phyloP scores from a whole-genome alignment of 53 echinoderm and acorn worm genomes.

The Pentamera pediparva region DNA sequence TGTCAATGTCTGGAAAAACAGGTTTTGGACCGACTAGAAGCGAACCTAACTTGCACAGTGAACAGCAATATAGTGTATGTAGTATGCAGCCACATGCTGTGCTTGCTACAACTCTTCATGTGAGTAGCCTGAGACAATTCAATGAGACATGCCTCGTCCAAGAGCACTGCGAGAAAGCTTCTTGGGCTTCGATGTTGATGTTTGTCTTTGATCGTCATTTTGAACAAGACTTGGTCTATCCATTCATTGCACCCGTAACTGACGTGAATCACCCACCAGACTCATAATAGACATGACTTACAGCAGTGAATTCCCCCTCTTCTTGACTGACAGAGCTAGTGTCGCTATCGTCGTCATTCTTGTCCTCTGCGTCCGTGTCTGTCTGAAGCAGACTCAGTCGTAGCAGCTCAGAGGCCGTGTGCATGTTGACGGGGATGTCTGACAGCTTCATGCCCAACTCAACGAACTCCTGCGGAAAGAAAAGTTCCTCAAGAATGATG shows the following conservation, averaged over 20 bases:
- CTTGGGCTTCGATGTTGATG: too few relatives aligned
- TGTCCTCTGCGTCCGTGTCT: slow-evolving; percentile 44
- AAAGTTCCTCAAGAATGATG: not conserved
- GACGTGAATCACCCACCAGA: not conserved
- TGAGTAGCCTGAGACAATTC: too few relatives aligned
- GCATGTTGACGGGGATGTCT: slow-evolving; percentile 95
- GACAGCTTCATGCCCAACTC: slow-evolving; percentile 69
- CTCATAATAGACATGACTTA: too few relatives aligned
- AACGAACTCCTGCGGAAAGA: slow-evolving; percentile 54
- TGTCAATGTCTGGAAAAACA: too few relatives aligned
- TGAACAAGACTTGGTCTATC: not conserved
- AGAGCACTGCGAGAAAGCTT: too few relatives aligned
- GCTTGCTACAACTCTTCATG: too few relatives aligned
- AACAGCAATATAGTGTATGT: too few relatives aligned
- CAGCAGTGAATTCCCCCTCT: slow-evolving; percentile 68
- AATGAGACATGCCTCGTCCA: too few relatives aligned
- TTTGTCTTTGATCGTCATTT: too few relatives aligned
- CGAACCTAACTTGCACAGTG: too few relatives aligned
- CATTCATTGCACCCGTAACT: not conserved
- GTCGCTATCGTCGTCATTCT: slow-evolving; percentile 51
- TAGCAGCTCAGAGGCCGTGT: slow-evolving; percentile 77
- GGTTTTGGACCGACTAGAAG: too few relatives aligned
- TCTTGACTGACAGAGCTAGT: slow-evolving; percentile 50
- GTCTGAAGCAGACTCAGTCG: slow-evolving; percentile 63
- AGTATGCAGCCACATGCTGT: too few relatives aligned